Conservation (phyloP, 37 sponge, comb jelly and placozoan genomes). For the Beroe forskalii region DNA sequence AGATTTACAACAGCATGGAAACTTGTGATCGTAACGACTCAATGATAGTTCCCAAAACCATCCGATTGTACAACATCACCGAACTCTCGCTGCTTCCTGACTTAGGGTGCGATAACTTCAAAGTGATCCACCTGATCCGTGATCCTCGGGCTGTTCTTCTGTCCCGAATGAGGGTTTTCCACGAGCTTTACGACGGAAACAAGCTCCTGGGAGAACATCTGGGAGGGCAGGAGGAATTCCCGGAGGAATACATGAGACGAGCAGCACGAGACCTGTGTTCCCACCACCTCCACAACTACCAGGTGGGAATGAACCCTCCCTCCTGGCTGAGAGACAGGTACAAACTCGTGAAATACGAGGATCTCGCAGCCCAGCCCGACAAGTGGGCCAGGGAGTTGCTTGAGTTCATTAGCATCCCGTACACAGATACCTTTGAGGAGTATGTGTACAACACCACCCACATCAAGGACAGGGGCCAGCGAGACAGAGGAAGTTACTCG, state of each 20-base stretch:
- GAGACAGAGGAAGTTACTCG: not conserved
- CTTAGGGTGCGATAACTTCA: conserved; percentile 44
- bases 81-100: not conserved
- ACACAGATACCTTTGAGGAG: not conserved
- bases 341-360: conserved; percentile 61
- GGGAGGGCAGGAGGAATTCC: not conserved
- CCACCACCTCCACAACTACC: conserved; percentile 8
- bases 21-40: not conserved
- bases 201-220: not conserved
- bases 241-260: not conserved
- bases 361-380: not conserved
- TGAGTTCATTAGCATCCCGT: not conserved
- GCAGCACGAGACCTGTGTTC: conserved; percentile 43
- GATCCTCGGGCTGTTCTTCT: conserved; percentile 30
- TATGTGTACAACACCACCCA: conserved; percentile 47
- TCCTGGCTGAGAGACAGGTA: conserved; percentile 33
- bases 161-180: conserved; percentile 31
- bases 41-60: conserved; percentile 31
- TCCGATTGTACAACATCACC: conserved; percentile 19
- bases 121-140: conserved; percentile 41
- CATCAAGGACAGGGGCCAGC: conserved; percentile 26
- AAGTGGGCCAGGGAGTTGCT: not conserved
- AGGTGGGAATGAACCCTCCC: conserved; percentile 20
- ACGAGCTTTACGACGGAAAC: conserved; percentile 30
- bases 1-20: not conserved